These are phyloP conservation scores for Eupristina koningsbergeri DNA, from an alignment of 1,140 invertebrate species.

Conservation along the genomic window DNA sequence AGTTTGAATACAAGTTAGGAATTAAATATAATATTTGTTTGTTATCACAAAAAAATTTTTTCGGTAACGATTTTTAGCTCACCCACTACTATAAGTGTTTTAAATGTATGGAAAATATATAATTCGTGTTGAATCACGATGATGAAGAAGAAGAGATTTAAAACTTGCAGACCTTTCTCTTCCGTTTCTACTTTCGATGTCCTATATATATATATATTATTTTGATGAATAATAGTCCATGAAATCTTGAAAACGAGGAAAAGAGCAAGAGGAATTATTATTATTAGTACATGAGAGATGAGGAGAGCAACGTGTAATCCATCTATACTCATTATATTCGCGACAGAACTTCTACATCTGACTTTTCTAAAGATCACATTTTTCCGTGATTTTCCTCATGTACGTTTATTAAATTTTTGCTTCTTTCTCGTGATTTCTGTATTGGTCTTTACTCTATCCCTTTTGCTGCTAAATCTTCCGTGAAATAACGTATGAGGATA, in stretches of 20 bases:
- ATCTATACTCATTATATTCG: background rate
- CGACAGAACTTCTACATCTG: background rate
- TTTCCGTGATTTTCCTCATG: constrained; percentile 4
- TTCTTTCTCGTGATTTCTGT: background rate
- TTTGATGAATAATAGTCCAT: background rate
- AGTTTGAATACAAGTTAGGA: background rate
- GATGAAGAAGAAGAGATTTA: background rate
- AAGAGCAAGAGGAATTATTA: background rate
- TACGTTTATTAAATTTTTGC: background rate
- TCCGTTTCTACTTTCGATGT: background rate
- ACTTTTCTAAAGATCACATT: background rate
- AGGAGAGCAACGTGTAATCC: constrained; percentile 37
- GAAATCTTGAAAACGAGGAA: background rate
- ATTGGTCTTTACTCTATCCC: background rate
- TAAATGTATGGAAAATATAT: background rate
- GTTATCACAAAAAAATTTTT: background rate
- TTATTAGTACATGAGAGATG: background rate
- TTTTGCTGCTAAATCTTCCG: background rate
- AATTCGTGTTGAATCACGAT: background rate
- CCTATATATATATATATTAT: no score
- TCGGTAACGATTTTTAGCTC: background rate
- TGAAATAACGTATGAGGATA: background rate
- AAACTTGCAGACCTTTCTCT: background rate
- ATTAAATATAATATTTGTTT: background rate
- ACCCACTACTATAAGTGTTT: background rate